Conservation (phyloP, 2,113 vertebrate genomes). For the Laticauda colubrina region DNA sequence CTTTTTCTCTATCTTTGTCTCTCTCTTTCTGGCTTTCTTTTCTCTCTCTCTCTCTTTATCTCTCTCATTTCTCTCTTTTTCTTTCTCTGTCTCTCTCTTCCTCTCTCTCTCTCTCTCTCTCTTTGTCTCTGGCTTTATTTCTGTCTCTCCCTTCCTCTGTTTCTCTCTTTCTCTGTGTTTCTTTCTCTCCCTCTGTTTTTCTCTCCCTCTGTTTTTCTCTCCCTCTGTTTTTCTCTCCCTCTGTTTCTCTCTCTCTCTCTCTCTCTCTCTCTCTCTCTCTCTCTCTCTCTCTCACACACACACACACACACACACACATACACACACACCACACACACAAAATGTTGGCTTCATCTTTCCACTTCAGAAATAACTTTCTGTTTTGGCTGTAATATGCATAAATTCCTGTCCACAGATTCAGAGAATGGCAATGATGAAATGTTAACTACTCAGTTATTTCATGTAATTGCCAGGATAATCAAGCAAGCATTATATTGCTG, state of each 20-base stretch:
- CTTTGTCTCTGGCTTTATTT: too few species aligned
- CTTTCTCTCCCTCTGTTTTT: too few species aligned
- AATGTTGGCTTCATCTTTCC: conserved; percentile 2
- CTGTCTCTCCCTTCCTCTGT: too few species aligned
- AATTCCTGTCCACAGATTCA: conserved; percentile 46
- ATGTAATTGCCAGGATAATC: conserved; percentile 60
- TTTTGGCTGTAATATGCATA: conserved; percentile 37
- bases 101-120: too few species aligned
- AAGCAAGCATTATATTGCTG: conserved; percentile 55
- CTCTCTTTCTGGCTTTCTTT: too few species aligned
- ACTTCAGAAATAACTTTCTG: conserved; percentile 21
- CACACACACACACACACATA: background rate
- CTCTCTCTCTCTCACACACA: background rate
- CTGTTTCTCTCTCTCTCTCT: too few species aligned
- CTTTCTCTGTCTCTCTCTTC: too few species aligned
- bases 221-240: too few species aligned
- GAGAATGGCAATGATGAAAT: conserved; percentile 37
- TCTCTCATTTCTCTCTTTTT: too few species aligned
- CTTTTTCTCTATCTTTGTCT: fast-evolving
- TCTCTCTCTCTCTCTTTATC: too few species aligned
- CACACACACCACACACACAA: background rate
- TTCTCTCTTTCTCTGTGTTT: too few species aligned
- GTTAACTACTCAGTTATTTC: conserved; percentile 52
- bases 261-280: too few species aligned
- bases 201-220: background rate